Percentiles rank a stretch among this genome's conserved stretches.
Conservation (phyloP, 2,797 vertebrate species). For the Poeciliopsis turneri region DNA sequence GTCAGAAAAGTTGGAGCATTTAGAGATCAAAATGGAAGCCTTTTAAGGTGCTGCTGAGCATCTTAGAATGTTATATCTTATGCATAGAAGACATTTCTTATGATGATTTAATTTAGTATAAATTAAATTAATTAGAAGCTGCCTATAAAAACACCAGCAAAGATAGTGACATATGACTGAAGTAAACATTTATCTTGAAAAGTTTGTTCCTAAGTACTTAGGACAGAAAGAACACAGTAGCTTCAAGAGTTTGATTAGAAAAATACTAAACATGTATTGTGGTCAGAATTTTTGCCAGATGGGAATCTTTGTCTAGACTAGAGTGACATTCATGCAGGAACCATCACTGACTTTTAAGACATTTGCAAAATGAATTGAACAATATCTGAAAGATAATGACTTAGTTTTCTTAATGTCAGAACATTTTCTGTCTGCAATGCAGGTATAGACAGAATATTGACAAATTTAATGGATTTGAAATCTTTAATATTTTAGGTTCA, state of each 20-base stretch:
- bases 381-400: neutral
- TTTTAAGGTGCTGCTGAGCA: too few species aligned
- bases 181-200: neutral
- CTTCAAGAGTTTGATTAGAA: neutral
- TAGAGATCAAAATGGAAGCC: neutral
- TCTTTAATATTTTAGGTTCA: neutral
- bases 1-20: neutral
- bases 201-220: neutral
- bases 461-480: neutral
- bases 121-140: neutral
- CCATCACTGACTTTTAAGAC: neutral
- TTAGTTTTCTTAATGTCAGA: neutral
- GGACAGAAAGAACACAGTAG: neutral
- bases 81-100: neutral
- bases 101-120: neutral
- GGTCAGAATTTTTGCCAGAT: neutral
- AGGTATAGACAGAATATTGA: neutral
- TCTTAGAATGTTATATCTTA: neutral
- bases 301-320: neutral
- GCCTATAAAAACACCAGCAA: neutral
- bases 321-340: neutral
- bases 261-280: neutral
- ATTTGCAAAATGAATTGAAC: neutral
- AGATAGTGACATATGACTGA: neutral
- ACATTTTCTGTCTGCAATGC: neutral